These are phyloP conservation scores for Salmo trutta DNA, from an alignment of 2,797 vertebrate species.

Conservation along the genomic window DNA sequence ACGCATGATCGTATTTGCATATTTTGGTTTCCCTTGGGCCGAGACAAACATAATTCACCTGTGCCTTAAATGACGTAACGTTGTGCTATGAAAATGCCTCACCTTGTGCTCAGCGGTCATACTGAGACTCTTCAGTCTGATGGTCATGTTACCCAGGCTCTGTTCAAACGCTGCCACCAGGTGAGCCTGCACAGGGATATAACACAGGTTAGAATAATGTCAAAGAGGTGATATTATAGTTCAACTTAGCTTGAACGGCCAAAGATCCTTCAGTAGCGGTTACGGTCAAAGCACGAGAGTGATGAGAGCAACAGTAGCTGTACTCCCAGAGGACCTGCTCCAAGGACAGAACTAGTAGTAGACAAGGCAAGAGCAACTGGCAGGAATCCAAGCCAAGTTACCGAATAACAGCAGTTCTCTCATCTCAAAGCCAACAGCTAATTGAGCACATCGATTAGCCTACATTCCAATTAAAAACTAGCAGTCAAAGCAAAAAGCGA, in stretches of 20 bases:
- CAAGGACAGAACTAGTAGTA: neutral
- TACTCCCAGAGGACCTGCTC: neutral
- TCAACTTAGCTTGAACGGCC: no score
- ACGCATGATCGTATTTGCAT: no score
- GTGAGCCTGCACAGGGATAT: slow-evolving; percentile 82
- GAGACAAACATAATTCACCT: no score
- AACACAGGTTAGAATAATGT: neutral
- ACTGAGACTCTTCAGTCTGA: slow-evolving; percentile 93
- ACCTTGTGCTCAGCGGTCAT: slow-evolving; percentile 98
- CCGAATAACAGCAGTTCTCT: neutral
- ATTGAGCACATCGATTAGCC: neutral
- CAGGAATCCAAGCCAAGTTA: neutral
- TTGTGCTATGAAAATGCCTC: slow-evolving; percentile 28
- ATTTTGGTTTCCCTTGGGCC: no score
- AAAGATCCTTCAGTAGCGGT: neutral
- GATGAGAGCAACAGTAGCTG: neutral
- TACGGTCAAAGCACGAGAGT: neutral
- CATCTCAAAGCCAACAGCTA: neutral
- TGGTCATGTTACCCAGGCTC: slow-evolving; percentile 97
- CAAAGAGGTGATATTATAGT: no score
- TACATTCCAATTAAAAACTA: neutral
- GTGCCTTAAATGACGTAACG: no score
- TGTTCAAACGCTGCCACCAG: slow-evolving; percentile 98
- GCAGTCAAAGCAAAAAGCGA: neutral
- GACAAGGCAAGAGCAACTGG: neutral